phyloP scores from a whole-genome alignment of 2,888 invertebrate genomes.

The Aphidius colemani region DNA sequence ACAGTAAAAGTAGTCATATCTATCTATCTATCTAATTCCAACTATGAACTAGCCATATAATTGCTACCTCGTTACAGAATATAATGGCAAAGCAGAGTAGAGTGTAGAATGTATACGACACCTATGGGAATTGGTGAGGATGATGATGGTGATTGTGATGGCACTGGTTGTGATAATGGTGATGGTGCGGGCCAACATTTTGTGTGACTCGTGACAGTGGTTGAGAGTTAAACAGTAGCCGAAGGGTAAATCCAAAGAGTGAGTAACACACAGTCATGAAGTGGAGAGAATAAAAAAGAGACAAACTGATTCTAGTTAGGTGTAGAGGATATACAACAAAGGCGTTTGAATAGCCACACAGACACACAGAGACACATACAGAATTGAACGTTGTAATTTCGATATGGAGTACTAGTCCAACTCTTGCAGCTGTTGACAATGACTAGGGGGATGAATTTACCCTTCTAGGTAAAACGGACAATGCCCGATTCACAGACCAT shows the following conservation, averaged over 20 bases:
- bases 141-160: too few relatives aligned
- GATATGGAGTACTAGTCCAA: constrained; percentile 34
- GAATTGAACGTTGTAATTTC: constrained; percentile 43
- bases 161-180: too few relatives aligned
- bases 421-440: constrained; percentile 47
- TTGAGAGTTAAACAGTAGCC: background rate
- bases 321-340: constrained; percentile 14
- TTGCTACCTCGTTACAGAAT: constrained; percentile 29
- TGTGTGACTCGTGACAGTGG: background rate
- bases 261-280: constrained; percentile 11
- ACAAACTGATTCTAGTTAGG: constrained; percentile 21
- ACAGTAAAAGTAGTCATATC: background rate
- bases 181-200: too few relatives aligned
- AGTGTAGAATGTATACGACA: constrained; percentile 10
- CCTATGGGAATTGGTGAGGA: constrained; percentile 22
- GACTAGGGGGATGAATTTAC: constrained; percentile 32
- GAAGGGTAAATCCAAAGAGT: background rate
- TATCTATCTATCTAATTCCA: background rate
- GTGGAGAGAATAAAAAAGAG: background rate
- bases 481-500: constrained; percentile 42
- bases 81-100: constrained; percentile 8
- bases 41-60: constrained; percentile 18
- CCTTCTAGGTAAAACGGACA: constrained; percentile 45
- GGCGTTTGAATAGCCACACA: constrained; percentile 30
- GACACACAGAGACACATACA: constrained; percentile 5